A percentile compares a stretch with the other conserved stretches of the same genome.
Conservation (phyloP, 1,140 invertebrate genomes). For the Laodelphax striatellus region DNA sequence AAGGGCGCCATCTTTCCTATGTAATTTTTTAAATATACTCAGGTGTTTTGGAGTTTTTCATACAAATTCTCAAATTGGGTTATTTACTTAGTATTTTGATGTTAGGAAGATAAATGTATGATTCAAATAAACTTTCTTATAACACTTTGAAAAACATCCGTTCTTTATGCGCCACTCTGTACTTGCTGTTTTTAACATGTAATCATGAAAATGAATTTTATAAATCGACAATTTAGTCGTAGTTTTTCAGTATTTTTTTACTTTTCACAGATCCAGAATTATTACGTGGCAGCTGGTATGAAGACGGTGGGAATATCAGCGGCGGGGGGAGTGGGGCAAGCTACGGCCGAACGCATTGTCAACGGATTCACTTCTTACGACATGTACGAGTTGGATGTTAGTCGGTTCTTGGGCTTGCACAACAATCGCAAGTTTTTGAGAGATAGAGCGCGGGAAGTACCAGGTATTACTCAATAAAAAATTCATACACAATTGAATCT, state of each 20-base stretch:
- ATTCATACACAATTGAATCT: neutral
- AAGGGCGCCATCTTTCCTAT: too few relatives aligned
- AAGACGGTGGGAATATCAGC: slow-evolving; percentile 88
- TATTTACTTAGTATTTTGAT: too few relatives aligned
- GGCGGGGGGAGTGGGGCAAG: slow-evolving; percentile 85
- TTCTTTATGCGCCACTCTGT: too few relatives aligned
- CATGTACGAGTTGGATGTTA: slow-evolving; percentile 84
- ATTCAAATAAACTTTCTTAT: too few relatives aligned
- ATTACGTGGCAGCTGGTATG: slow-evolving; percentile 91
- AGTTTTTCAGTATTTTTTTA: neutral
- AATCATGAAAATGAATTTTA: too few relatives aligned
- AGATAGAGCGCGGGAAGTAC: slow-evolving; percentile 87
- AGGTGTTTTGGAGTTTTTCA: too few relatives aligned
- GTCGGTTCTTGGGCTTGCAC: slow-evolving; percentile 86
- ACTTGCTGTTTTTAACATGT: too few relatives aligned
- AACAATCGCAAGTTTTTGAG: slow-evolving; percentile 91
- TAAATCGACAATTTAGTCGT: too few relatives aligned
- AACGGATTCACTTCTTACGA: slow-evolving; percentile 72
- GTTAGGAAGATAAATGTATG: too few relatives aligned
- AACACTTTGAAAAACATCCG: too few relatives aligned
- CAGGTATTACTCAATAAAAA: slow-evolving; percentile 42
- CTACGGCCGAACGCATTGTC: slow-evolving; percentile 80
- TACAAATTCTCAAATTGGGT: too few relatives aligned
- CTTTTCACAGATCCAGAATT: slow-evolving; percentile 67
- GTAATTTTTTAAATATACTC: too few relatives aligned